Evolutionary conservation across 2,888 invertebrate species (phyloP).

Genomic region (Gandaritis pyraliata): DNA sequence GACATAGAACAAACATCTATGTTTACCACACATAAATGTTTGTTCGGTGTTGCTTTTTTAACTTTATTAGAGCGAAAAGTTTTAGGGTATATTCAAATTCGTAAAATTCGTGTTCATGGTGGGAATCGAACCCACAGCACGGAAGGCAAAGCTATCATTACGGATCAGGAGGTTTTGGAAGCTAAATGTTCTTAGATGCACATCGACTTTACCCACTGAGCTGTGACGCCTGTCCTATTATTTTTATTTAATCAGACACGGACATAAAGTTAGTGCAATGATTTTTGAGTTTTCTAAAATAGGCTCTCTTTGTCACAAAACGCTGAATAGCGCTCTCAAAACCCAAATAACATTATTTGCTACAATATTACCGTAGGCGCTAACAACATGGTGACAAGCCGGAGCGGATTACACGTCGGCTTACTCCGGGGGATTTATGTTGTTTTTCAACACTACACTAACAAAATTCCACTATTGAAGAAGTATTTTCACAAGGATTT

Average conservation of each 20-base stretch:
- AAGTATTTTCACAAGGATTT: slow-evolving; percentile 16
- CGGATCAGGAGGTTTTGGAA: no score
- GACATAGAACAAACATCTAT: no score
- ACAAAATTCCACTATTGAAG: slow-evolving; percentile 24
- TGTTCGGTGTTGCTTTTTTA: slow-evolving; percentile 89
- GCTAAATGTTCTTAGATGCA: no score
- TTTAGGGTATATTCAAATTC: slow-evolving; percentile 89
- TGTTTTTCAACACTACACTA: slow-evolving; percentile 33
- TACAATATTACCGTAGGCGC: slow-evolving; percentile 27
- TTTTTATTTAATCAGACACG: not conserved
- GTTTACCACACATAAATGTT: no score
- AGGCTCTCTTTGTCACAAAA: slow-evolving; percentile 12
- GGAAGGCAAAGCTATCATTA: no score
- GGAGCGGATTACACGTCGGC: slow-evolving; percentile 46
- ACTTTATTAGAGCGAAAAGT: slow-evolving; percentile 89
- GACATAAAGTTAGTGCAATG: no score
- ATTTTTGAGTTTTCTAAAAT: slow-evolving; percentile 15
- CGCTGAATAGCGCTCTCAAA: slow-evolving; percentile 10
- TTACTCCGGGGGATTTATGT: slow-evolving; percentile 40
- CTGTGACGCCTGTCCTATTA: no score
- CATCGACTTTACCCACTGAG: no score
- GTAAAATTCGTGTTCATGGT: no score
- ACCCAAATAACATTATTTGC: slow-evolving; percentile 27
- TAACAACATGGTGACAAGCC: slow-evolving; percentile 44
- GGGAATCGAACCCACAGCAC: no score